phyloP scores from a whole-genome alignment of 2,888 invertebrate species.

The Drosophila mulleri region DNA sequence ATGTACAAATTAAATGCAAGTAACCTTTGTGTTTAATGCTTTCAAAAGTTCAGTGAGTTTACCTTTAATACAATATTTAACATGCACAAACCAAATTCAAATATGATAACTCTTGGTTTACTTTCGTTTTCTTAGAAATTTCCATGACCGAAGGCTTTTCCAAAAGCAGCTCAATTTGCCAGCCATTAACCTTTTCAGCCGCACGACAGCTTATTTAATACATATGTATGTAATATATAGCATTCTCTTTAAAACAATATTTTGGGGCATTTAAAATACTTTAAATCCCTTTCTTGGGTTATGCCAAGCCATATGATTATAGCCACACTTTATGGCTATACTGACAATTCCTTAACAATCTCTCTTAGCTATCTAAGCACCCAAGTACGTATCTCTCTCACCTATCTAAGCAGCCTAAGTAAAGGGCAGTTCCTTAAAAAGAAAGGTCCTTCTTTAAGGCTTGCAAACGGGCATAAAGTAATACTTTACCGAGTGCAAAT shows the following conservation, averaged over 20 bases:
- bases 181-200: not conserved
- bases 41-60: not conserved
- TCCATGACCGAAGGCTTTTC: not conserved
- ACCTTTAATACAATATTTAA: not conserved
- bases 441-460: too few relatives aligned
- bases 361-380: not conserved
- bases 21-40: not conserved
- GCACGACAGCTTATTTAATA: not conserved
- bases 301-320: too few relatives aligned
- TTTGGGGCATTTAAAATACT: not conserved
- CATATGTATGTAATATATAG: not conserved
- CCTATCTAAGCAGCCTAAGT: too few relatives aligned
- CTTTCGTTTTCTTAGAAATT: not conserved
- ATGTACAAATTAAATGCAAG: not conserved
- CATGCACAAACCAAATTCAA: not conserved
- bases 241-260: not conserved
- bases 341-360: too few relatives aligned
- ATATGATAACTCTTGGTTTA: not conserved
- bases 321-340: too few relatives aligned
- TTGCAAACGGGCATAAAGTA: not conserved
- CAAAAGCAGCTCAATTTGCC: not conserved
- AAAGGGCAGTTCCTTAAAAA: too few relatives aligned
- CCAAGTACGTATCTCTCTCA: too few relatives aligned
- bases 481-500: too few relatives aligned
- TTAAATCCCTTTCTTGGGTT: not conserved